These are phyloP conservation scores for Thaleichthys pacificus DNA, from an alignment of 2,797 vertebrate species.

Conservation along the genomic window DNA sequence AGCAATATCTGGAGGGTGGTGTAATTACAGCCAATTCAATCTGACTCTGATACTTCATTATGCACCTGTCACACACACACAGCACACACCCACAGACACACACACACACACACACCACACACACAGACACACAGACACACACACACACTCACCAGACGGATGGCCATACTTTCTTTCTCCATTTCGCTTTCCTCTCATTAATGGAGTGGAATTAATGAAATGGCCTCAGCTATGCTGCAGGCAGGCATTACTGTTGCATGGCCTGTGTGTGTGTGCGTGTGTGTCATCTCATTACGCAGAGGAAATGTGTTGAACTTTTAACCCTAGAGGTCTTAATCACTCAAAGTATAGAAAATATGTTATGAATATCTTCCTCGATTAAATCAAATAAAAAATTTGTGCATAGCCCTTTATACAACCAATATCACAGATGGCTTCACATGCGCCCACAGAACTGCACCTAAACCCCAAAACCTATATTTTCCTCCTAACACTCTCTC, in stretches of 20 bases:
- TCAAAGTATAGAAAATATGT: too few relatives aligned
- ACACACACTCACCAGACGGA: slow-evolving; percentile 56
- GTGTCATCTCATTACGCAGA: background rate
- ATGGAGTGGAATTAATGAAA: slow-evolving; percentile 74
- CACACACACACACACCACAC: too few relatives aligned
- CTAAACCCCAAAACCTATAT: too few relatives aligned
- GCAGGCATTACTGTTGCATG: slow-evolving; percentile 45
- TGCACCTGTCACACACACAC: slow-evolving; percentile 48
- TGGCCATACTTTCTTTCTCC: slow-evolving; percentile 73
- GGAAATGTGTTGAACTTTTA: too few relatives aligned
- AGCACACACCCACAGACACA: too few relatives aligned
- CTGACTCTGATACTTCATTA: slow-evolving; percentile 75
- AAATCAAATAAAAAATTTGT: too few relatives aligned
- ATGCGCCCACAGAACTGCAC: too few relatives aligned
- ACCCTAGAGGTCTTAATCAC: too few relatives aligned
- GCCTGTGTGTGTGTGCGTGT: slow-evolving; percentile 16
- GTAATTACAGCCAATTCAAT: slow-evolving; percentile 81
- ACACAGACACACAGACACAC: too few relatives aligned
- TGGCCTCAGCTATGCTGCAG: slow-evolving; percentile 45
- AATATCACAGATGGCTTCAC: too few relatives aligned
- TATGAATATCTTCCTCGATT: slow-evolving; percentile 8
- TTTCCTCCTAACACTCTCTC: too few relatives aligned
- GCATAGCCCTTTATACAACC: too few relatives aligned
- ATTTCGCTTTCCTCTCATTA: slow-evolving; percentile 73
- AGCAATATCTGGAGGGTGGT: slow-evolving; percentile 75